A percentile compares a stretch with the other conserved stretches of the same genome.
These are phyloP conservation scores for Pseudoips prasinana DNA, from an alignment of 2,888 invertebrate species.

Conservation along the genomic window DNA sequence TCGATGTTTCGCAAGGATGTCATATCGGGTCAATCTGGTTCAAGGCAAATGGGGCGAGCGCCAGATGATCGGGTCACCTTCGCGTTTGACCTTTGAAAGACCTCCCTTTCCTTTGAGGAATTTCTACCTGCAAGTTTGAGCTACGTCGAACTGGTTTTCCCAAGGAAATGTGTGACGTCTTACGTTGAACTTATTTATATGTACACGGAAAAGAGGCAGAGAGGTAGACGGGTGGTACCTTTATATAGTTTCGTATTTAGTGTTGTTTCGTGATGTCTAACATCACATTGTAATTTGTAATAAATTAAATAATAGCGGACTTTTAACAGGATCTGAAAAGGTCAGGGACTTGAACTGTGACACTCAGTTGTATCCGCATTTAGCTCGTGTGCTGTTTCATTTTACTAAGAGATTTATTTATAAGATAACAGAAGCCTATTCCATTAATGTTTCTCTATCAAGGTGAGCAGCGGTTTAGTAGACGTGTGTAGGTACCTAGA, in stretches of 20 bases:
- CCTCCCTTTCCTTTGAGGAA: constrained; percentile 62
- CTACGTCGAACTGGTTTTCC: constrained; percentile 44
- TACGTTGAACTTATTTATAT: not conserved
- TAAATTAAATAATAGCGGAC: no score
- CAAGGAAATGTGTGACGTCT: constrained; percentile 31
- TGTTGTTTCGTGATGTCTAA: no score
- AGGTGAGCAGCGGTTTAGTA: no score
- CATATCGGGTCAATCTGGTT: constrained; percentile 54
- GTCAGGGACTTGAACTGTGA: no score
- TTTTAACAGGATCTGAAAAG: not conserved
- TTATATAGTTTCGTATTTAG: no score
- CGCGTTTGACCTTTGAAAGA: constrained; percentile 60
- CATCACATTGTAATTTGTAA: no score
- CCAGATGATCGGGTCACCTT: constrained; percentile 64
- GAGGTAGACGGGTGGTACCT: no score
- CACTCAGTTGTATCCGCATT: no score
- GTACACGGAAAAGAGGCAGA: no score
- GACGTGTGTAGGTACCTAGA: no score
- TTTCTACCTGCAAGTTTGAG: constrained; percentile 52
- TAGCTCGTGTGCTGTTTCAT: no score
- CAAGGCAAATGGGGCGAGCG: constrained; percentile 61
- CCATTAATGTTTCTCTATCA: no score
- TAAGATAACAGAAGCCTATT: not conserved
- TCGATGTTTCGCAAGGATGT: constrained; percentile 48
- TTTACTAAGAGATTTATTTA: not conserved